Conservation (phyloP, 2,113 vertebrate genomes). For the Polypterus bichir region DNA sequence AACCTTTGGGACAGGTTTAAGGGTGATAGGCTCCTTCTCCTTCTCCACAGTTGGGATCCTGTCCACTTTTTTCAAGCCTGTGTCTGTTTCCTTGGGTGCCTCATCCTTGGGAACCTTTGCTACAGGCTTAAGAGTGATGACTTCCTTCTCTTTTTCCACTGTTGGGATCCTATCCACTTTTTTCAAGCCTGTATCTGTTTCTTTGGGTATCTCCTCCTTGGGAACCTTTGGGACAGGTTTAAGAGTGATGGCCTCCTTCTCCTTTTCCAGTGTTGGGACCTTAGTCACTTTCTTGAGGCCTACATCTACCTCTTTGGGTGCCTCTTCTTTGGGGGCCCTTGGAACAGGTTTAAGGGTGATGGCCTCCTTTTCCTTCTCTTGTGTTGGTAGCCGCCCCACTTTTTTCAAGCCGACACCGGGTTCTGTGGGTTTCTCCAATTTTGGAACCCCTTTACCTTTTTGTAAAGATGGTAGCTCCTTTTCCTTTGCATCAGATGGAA, state of each 20-base stretch:
- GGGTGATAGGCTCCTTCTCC: not conserved
- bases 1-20: constrained; percentile 1
- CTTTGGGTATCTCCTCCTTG: constrained; percentile 20
- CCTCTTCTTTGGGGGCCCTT: constrained; percentile 14
- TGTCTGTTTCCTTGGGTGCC: not conserved
- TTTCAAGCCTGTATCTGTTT: constrained; percentile 15
- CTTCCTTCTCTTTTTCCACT: constrained; percentile 29
- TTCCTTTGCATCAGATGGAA: constrained; percentile 20
- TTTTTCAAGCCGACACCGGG: constrained; percentile 22
- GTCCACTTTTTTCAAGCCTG: constrained; percentile 3
- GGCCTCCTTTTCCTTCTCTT: constrained; percentile 33
- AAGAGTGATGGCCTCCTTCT: constrained; percentile 20
- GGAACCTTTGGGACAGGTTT: constrained; percentile 13
- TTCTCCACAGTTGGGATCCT: constrained; percentile 1
- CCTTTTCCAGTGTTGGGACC: constrained; percentile 19
- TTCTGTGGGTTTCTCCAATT: constrained; percentile 18
- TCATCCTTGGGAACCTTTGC: constrained; percentile 17
- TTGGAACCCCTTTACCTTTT: constrained; percentile 12
- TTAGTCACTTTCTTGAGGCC: constrained; percentile 27
- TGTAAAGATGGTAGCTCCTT: constrained; percentile 20
- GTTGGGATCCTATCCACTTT: constrained; percentile 31
- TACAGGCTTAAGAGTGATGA: constrained; percentile 30
- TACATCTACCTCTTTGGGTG: constrained; percentile 14
- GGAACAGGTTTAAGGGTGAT: constrained; percentile 45
- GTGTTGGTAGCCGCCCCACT: constrained; percentile 35